Percentiles rank a stretch among this genome's conserved stretches.
These are phyloP conservation scores for Protodeltote pygarga DNA, from an alignment of 2,888 invertebrate species.

Conservation along the genomic window DNA sequence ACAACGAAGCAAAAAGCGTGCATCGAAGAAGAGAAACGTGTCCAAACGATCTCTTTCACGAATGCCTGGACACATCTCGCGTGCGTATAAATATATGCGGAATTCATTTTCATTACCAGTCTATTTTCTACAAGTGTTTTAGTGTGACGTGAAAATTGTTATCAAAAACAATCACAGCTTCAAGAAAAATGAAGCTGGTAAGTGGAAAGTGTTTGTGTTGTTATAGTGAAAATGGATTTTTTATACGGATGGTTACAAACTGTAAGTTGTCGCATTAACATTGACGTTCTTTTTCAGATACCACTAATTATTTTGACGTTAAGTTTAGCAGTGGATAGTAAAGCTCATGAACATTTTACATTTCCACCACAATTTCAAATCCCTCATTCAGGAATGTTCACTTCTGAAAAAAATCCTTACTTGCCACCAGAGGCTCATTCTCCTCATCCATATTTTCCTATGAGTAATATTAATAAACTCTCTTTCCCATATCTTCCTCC, in stretches of 20 bases:
- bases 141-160: conserved; percentile 75
- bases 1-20: conserved; percentile 44
- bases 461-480: conserved; percentile 71
- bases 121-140: conserved; percentile 73
- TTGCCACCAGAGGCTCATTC: conserved; percentile 77
- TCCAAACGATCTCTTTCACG: conserved; percentile 79
- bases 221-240: conserved; percentile 48
- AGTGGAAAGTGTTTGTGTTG: conserved; percentile 69
- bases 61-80: conserved; percentile 81
- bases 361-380: conserved; percentile 74
- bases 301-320: conserved; percentile 62
- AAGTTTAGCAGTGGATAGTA: conserved; percentile 57
- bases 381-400: conserved; percentile 59
- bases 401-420: conserved; percentile 73
- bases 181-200: conserved; percentile 82
- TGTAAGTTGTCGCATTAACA: conserved; percentile 56
- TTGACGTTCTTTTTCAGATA: conserved; percentile 70
- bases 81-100: conserved; percentile 86
- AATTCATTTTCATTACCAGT: conserved; percentile 86
- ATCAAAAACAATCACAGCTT: conserved; percentile 67
- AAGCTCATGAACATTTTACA: conserved; percentile 68
- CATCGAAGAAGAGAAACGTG: conserved; percentile 71
- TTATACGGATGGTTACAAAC: conserved; percentile 51
- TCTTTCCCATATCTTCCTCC: conserved; percentile 73
- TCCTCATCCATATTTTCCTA: conserved; percentile 68